Evolutionary conservation across 1,140 invertebrate species (phyloP).

Genomic region (Nasonia longicornis): DNA sequence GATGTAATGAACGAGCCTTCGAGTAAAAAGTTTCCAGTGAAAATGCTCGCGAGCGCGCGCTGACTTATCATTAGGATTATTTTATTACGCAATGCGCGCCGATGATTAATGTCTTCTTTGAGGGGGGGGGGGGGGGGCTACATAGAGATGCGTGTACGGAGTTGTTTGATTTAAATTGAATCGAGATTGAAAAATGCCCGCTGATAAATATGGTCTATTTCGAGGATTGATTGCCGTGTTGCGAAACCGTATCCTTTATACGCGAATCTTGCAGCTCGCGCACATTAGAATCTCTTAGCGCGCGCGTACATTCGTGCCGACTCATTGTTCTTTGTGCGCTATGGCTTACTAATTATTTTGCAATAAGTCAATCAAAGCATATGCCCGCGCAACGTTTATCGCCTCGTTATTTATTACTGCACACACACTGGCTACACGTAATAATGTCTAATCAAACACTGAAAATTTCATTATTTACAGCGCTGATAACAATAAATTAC

Average conservation of each 20-base stretch:
- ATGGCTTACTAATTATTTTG: slow-evolving; percentile 22
- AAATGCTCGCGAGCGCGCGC: background rate
- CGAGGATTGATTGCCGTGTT: too few species aligned
- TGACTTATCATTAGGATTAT: slow-evolving; percentile 6
- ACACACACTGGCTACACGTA: background rate
- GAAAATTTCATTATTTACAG: slow-evolving; percentile 8
- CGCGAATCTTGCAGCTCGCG: too few species aligned
- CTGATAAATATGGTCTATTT: too few species aligned
- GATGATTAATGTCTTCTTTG: background rate
- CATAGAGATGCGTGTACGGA: too few species aligned
- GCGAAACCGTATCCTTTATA: background rate
- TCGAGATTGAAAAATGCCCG: too few species aligned
- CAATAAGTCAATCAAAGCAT: slow-evolving; percentile 16
- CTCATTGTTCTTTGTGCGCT: background rate
- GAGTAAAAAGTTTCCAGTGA: background rate
- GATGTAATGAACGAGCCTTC: background rate
- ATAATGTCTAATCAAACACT: slow-evolving; percentile 15
- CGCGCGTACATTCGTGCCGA: background rate
- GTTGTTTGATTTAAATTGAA: too few species aligned
- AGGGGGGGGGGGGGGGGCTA: background rate
- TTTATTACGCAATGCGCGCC: background rate
- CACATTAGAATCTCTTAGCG: too few species aligned
- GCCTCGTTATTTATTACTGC: background rate
- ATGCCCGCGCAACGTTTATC: slow-evolving; percentile 3
- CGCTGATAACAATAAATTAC: slow-evolving; percentile 8